Percentiles rank a stretch among this genome's conserved stretches.
Evolutionary conservation across 2,797 vertebrate genomes (phyloP).

Genomic region (Argentina silus): DNA sequence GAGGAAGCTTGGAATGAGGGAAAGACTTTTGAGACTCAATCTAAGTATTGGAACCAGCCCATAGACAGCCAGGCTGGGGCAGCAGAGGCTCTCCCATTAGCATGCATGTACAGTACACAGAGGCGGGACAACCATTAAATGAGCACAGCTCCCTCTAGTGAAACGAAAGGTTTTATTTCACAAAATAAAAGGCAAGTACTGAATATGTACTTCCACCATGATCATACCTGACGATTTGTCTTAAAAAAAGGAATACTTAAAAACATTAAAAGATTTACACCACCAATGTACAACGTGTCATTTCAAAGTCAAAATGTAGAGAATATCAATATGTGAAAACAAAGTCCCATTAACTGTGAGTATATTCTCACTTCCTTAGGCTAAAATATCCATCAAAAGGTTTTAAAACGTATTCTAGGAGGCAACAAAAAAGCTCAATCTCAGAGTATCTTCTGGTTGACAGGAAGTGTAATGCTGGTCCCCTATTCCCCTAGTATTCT

Average conservation of each 20-base stretch:
- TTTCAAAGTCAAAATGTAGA: neutral
- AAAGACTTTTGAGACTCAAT: too few relatives aligned
- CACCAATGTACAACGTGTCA: slow-evolving; percentile 15
- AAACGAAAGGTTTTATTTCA: slow-evolving; percentile 23
- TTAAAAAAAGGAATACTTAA: slow-evolving; percentile 14
- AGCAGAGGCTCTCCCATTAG: neutral
- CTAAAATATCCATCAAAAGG: neutral
- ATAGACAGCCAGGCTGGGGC: neutral
- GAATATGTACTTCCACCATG: slow-evolving; percentile 14
- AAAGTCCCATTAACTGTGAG: neutral
- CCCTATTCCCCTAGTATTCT: neutral
- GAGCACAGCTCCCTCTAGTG: slow-evolving; percentile 58
- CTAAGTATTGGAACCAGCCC: neutral
- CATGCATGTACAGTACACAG: neutral
- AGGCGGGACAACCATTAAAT: neutral
- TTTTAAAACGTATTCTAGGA: neutral
- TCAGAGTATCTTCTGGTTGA: neutral
- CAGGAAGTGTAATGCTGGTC: neutral
- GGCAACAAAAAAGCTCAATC: neutral
- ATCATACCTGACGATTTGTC: neutral
- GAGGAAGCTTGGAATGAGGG: too few relatives aligned
- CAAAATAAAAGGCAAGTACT: slow-evolving; percentile 30
- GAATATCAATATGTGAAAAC: neutral
- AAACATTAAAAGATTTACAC: slow-evolving; percentile 14
- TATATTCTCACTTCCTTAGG: neutral